Evolutionary conservation across 2,888 invertebrate species (phyloP), one percentile per base, ranked within the genome.

Genomic region (Cheilosia vernalis): DNA sequence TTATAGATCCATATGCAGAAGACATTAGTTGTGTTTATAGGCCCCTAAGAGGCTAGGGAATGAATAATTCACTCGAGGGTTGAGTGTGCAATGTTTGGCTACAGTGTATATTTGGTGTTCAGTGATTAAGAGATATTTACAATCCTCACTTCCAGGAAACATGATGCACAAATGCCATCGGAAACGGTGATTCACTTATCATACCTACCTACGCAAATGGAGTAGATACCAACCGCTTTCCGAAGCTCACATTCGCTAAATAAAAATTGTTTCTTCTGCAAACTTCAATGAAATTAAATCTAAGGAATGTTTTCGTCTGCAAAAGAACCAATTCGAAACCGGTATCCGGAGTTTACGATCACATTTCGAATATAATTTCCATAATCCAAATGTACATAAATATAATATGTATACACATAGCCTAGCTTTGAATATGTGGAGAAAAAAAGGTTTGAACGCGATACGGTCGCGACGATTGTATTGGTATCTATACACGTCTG

Each of bases 371-470:
- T 69, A 15, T 17, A 53, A 77, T 77, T 77, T 73, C 63, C 83
- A 83, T 79, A 83, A 79, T 84, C 69, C 42, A 27, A 79, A 80
- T 60, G 74, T 80, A 66, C 74, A 37, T 47, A 64, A 42, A 76
- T 27, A 66, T 24, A 27, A 21, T 21, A 21, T 21, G 2, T 74
- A 37, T 19, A 64, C 47, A 74, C 37, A 66, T 24, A 27, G 37
- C 44, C 69, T 24, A 61, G 69, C 51, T 58, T 44, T 49, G 33
- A 30, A 7, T 7, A 7, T 30, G 30, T 30, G 30, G 10, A 21
- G 5, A 19, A 42, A 60, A 70, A 4, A 19, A 24, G 69, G 61
- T 30, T 33, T 69, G 24, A 49, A 76, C 49, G 63, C n/a, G 56
- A 21, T 47, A 55, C 66, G 10, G 30, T 15, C n/a, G 19, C 40